Conservation (phyloP, 2,113 vertebrate species). For the Ondatra zibethicus region DNA sequence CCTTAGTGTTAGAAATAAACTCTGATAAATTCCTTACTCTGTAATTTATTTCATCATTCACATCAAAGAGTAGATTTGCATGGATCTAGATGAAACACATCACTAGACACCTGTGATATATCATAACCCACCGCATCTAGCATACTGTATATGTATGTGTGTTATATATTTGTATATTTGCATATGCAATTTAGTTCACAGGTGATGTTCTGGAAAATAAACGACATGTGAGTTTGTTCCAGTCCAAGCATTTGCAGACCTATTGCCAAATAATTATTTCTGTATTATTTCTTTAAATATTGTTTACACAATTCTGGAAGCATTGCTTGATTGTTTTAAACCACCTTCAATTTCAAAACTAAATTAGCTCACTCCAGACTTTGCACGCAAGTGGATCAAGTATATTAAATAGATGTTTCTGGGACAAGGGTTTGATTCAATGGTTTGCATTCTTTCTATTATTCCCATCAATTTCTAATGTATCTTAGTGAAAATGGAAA, state of each 20-base stretch:
- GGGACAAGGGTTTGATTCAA: not conserved
- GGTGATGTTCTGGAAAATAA: not conserved
- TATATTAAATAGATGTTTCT: not conserved
- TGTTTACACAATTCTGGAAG: not conserved
- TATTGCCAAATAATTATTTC: not conserved
- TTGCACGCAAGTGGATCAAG: not conserved
- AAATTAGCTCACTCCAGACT: not conserved
- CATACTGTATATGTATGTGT: not conserved
- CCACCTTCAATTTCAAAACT: not conserved
- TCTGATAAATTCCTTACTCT: not conserved
- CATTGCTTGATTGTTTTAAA: constrained; percentile 40
- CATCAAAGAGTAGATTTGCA: not conserved
- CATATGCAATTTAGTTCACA: not conserved
- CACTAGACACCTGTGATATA: too few species aligned
- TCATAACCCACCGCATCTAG: not conserved
- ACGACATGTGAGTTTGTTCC: not conserved
- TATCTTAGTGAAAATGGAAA: not conserved
- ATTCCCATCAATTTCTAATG: not conserved
- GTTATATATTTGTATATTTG: not conserved
- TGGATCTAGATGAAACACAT: not conserved
- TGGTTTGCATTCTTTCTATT: not conserved
- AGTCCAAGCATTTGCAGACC: not conserved
- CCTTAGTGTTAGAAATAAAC: not conserved
- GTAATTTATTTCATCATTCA: not conserved
- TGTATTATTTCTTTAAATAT: not conserved